phyloP scores from a whole-genome alignment of 2,888 invertebrate genomes.

The Harpagoxenus sublaevis region DNA sequence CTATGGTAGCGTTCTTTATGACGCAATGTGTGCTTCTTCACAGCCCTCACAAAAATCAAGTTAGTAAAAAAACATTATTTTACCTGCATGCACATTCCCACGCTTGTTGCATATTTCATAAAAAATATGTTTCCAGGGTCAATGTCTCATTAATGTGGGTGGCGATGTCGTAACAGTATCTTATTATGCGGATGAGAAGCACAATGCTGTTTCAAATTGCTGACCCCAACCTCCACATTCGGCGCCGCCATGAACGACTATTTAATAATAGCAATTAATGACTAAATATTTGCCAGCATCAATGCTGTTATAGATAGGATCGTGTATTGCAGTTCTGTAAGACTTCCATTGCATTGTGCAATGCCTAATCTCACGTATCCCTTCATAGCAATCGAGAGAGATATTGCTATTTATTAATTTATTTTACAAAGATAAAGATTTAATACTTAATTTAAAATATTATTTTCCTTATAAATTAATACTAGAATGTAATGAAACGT shows the following conservation, averaged over 20 bases:
- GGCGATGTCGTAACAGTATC: constrained; percentile 96
- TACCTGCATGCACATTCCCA: not conserved
- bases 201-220: constrained; percentile 79
- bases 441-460: not conserved
- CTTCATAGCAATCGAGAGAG: not conserved
- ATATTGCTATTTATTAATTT: constrained; percentile 41
- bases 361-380: not conserved
- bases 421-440: constrained; percentile 9
- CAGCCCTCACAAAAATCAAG: constrained; percentile 99
- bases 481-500: not conserved
- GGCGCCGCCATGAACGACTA: constrained; percentile 80
- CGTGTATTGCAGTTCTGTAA: not conserved
- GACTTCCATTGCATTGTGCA: not conserved
- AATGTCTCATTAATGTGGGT: constrained; percentile 97
- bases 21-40: constrained; percentile 96
- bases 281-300: not conserved
- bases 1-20: constrained; percentile 97
- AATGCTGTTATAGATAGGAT: not conserved
- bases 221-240: constrained; percentile 84
- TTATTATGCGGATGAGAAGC: constrained; percentile 88
- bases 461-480: not conserved
- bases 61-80: constrained; percentile 83
- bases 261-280: not conserved
- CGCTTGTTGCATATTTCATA: not conserved
- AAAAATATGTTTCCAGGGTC: constrained; percentile 91